Base-by-base conservation (phyloP, 2,888 invertebrate genomes). In the Dasysyrphus tricinctus region DNA sequence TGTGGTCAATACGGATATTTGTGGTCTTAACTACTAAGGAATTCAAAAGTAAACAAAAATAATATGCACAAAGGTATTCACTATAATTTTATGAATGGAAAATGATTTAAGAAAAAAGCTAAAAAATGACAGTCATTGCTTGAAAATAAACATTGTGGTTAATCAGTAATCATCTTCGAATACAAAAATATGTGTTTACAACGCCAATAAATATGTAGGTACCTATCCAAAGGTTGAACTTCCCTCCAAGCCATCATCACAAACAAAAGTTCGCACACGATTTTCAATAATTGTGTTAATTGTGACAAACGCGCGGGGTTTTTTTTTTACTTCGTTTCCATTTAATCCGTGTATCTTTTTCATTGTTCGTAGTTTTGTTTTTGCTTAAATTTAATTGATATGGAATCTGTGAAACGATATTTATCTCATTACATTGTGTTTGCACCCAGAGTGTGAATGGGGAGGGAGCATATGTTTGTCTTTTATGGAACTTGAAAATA, bases 351-450 rank as follows among this genome's bases (percentile, higher is more conserved):
- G 61, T 61, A 59, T 34, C 39, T 37, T 24, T 42, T 42, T 5
- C 16, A 59, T n/a, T 59, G 59, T 59, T 57, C n/a, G 5, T 16
- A 19, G n/a, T 12, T 19, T 11, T 44, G 37, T 49, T 24, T 11
- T 29, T 63, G 19, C 2, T 47, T 70, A 32, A 42, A 75, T 70
- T 70, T 75, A 80, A 76, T 81, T 76, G 76, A 75, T 49, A 37
- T 76, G 70, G 76, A 81, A 76, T 72, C 70, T 49, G 49, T 19
- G 80, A 76, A 76, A 76, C 81, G 70, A 65, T 76, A 70, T 37
- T 65, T 72, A 76, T 81, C 76, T 77, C 57, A 24, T 76, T 70
- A 65, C 69, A 59, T 37, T 49, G 59, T 61, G 14, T 37, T 49
- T 47, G 59, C 57, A 47, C 19, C 29, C 5, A 73, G 37, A 37